Conservation (phyloP, 2,888 invertebrate species). For the Coremacera marginata region DNA sequence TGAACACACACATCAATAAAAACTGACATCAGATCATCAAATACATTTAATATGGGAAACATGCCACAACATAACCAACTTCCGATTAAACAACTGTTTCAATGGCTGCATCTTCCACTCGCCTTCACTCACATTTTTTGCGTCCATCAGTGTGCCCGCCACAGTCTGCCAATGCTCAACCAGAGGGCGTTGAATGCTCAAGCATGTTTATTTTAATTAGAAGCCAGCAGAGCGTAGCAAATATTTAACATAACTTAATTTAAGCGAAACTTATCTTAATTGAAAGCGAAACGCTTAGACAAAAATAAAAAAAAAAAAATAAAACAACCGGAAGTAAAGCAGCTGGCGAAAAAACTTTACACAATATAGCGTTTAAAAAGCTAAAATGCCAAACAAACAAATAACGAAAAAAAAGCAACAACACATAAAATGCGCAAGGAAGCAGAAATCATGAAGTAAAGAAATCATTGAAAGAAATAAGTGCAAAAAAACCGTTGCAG, state of each 20-base stretch:
- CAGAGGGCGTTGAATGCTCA: background rate
- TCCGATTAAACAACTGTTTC: background rate
- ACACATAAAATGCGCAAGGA: background rate
- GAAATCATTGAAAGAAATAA: background rate
- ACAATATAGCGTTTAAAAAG: background rate
- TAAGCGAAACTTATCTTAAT: slow-evolving; percentile 20
- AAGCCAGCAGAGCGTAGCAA: slow-evolving; percentile 27
- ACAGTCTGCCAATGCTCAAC: too few relatives aligned
- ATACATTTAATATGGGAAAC: slow-evolving; percentile 12
- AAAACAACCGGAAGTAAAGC: background rate
- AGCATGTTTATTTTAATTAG: slow-evolving; percentile 34
- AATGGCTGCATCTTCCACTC: background rate
- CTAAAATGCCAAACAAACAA: background rate
- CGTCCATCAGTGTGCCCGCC: background rate
- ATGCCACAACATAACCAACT: slow-evolving; percentile 20
- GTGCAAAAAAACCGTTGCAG: background rate
- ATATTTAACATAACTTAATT: slow-evolving; percentile 34
- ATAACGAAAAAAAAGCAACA: too few relatives aligned
- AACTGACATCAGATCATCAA: background rate
- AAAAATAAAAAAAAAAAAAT: background rate
- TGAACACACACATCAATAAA: background rate
- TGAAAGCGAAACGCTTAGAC: slow-evolving; percentile 11
- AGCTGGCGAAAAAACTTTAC: background rate
- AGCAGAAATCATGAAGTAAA: background rate
- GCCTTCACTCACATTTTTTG: background rate